These are phyloP conservation scores for Gerris lacustris DNA, from an alignment of 2,888 invertebrate species.

Conservation along the genomic window DNA sequence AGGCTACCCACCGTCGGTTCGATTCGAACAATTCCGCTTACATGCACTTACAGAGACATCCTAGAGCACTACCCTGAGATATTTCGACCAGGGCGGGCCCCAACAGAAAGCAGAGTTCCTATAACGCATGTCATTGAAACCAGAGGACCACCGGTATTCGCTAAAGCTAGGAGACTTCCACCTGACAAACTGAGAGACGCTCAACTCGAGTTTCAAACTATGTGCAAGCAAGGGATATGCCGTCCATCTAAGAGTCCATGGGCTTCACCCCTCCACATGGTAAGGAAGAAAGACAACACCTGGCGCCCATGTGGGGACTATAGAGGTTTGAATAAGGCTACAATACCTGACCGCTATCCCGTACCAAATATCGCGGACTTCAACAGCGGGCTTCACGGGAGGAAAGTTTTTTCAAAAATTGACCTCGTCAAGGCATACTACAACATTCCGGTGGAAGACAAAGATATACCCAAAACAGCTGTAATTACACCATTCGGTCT, in stretches of 20 bases:
- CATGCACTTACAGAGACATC: not conserved
- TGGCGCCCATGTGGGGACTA: constrained; percentile 32
- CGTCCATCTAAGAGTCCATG: constrained; percentile 36
- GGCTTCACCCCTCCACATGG: constrained; percentile 35
- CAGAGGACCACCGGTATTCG: constrained; percentile 14
- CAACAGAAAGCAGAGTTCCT: not conserved
- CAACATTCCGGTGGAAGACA: not conserved
- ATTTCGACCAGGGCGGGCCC: not conserved
- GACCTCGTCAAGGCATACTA: not conserved
- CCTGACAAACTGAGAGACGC: constrained; percentile 33
- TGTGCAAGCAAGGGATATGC: constrained; percentile 36
- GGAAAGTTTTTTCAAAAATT: not conserved
- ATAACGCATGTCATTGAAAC: constrained; percentile 14
- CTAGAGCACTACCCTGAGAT: not conserved
- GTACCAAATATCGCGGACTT: constrained; percentile 29
- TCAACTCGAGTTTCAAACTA: constrained; percentile 32
- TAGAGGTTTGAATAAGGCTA: constrained; percentile 29
- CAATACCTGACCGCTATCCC: constrained; percentile 32
- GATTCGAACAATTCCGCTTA: not conserved
- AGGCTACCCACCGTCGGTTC: not conserved
- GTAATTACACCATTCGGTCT: not conserved
- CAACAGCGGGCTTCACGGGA: constrained; percentile 7
- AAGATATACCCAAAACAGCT: not conserved
- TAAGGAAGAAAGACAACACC: constrained; percentile 25
- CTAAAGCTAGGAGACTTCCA: constrained; percentile 12